Evolutionary conservation across 2,888 invertebrate genomes (phyloP), one percentile per base, ranked within the genome.

Genomic region (Cantharis nigra): DNA sequence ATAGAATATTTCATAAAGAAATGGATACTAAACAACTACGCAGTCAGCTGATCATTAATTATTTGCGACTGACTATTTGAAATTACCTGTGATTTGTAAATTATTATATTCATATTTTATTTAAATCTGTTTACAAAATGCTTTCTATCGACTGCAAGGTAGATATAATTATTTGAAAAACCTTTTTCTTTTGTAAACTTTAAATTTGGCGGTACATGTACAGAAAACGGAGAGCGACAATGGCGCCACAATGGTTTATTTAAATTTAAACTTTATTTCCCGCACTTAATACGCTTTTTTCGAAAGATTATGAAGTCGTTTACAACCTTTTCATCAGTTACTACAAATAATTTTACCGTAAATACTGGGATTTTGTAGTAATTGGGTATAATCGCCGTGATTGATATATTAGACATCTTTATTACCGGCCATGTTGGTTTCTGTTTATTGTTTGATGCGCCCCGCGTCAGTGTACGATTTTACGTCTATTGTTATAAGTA

Each of bases 381-480:
- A 49, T 49, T 49, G 5, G 10, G n/a, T 2, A 49, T n/a, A 49
- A 49, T 49, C n/a, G n/a, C 7, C 9, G 49, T 49, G 49, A n/a
- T 49, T 49, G 49, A 49, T 49, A 49, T 49, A n/a, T n/a, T 14
- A 63, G 72, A 28, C 69, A 33, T 49, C 78, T 77, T 70, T 23
- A 70, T 72, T 73, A 81, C 79, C 87, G 82, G 88, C 88, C 88
- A 88, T 88, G 85, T 88, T 88, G 86, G 83, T 85, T 87, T 84
- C 82, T 88, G 88, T 88, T 88, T 88, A 88, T 88, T 88, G 87
- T 88, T 88, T 87, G 87, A 85, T 85, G 87, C 88, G 85, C 88
- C 88, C 88, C 88, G 87, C 88, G 85, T 83, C 87, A 86, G 83
- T 84, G 83, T 80, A 77, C 80, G 73, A 79, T 83, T 85, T 83